Evolutionary conservation across 2,113 vertebrate genomes (phyloP), one percentile per base, ranked within the genome.

Genomic region (Oxyura jamaicensis): DNA sequence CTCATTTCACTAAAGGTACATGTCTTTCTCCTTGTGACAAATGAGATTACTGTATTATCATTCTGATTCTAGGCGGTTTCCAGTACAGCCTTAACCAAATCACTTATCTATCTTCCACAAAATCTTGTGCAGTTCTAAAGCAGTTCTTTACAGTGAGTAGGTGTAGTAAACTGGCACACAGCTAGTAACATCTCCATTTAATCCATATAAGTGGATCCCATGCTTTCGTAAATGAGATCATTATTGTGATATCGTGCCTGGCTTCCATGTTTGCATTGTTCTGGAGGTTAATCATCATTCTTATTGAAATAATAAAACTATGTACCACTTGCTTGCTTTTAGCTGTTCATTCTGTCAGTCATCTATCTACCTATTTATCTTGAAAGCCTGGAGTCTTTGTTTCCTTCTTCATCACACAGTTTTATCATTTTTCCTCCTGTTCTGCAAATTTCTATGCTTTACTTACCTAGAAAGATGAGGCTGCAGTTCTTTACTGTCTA

Each of bases 361-460:
- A 63, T 63, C 11, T 44, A 36, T 50, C 31, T n/a, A 10, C 39
- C 58, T 50, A 4, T 39, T 36, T 46, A 63, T 83, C 39, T 75
- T 55, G 33, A 56, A 73, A 17, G 52, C 25, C 46, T 12, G 22
- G 33, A 72, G 8, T 16, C 52, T 86, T 86, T 86, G 20, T 73
- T 91, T 82, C 62, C 46, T 62, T 79, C 48, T 63, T 85, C 87
- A 76, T 60, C 62, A 78, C 16, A 66, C 26, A 80, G 16, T 10
- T 72, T n/a, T 55, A 48, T 21, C 58, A 79, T 2, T 93, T 94
- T 94, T 75, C 28, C 35, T 82, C 39, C 19, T 72, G 52, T 85
- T 95, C 71, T 79, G 75, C n/a, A 79, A 62, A 92, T 82, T 71
- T 85, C 60, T 78, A 4, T 78, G 56, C 69, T 91, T 90, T 76